A percentile compares a stretch with the other conserved stretches of the same genome.
These are phyloP conservation scores for Penelope pileata DNA, from an alignment of 2,113 vertebrate genomes.

Conservation along the genomic window DNA sequence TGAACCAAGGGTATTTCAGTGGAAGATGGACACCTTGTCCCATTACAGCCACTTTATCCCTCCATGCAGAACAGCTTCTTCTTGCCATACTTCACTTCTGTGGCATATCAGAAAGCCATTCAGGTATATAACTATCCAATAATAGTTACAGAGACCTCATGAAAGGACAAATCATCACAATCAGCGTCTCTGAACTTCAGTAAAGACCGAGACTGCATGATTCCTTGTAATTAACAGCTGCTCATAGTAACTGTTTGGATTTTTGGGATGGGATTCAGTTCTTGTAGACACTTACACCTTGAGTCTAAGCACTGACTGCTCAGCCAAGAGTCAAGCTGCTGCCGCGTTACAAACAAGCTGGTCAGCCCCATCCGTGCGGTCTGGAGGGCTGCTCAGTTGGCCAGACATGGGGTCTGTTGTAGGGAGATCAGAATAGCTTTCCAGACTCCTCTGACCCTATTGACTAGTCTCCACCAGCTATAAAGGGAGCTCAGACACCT, in stretches of 20 bases:
- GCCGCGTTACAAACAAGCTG: not conserved
- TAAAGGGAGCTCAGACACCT: conserved; percentile 19
- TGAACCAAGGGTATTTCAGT: not conserved
- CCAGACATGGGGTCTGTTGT: not conserved
- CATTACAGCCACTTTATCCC: fast-evolving
- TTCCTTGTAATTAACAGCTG: not conserved
- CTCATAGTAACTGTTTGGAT: not conserved
- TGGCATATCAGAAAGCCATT: not conserved
- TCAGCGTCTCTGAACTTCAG: not conserved
- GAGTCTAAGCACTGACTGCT: not conserved
- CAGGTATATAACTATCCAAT: not conserved
- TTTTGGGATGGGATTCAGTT: not conserved
- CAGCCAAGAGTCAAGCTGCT: not conserved
- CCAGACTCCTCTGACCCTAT: not conserved
- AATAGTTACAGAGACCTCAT: not conserved
- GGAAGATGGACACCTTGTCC: not conserved
- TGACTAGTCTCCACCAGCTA: not conserved
- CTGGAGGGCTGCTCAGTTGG: not conserved
- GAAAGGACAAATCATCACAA: not conserved
- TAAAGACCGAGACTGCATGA: not conserved
- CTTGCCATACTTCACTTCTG: not conserved
- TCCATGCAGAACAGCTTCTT: not conserved
- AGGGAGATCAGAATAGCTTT: not conserved
- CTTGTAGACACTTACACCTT: not conserved
- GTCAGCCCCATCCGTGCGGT: not conserved